A percentile compares a stretch with the other conserved stretches of the same genome.
phyloP scores from a whole-genome alignment of 2,797 vertebrate species.

The Pantherophis vulpinus region DNA sequence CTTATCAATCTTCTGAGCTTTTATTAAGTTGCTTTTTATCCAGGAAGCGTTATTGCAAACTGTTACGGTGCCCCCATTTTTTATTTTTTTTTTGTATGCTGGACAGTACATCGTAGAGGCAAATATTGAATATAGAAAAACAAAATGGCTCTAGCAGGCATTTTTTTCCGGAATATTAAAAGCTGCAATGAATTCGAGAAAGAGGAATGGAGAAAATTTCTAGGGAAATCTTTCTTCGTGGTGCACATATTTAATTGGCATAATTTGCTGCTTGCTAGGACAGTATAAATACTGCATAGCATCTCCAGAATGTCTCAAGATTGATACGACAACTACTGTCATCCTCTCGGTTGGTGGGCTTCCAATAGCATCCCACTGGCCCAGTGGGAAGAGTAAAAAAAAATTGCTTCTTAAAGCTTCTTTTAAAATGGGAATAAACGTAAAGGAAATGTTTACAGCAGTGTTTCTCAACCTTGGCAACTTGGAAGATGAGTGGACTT shows the following conservation, averaged over 20 bases:
- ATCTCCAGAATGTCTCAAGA: background rate
- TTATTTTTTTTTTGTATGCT: background rate
- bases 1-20: background rate
- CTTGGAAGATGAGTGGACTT: background rate
- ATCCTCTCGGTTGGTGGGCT: background rate
- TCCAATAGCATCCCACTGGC: background rate
- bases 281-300: background rate
- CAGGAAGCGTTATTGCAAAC: background rate
- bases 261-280: background rate
- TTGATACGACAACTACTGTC: no score
- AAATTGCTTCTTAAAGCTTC: background rate
- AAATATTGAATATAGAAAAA: background rate
- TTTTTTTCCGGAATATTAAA: background rate
- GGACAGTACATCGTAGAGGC: background rate
- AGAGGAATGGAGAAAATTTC: background rate
- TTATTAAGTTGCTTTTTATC: background rate
- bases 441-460: background rate
- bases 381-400: background rate
- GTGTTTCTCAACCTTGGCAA: background rate
- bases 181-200: background rate
- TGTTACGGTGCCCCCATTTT: rapidly evolving
- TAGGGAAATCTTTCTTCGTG: background rate
- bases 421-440: background rate
- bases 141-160: background rate
- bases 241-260: background rate